Evolutionary conservation across 2,888 invertebrate species (phyloP).

Genomic region (Alsophila aescularia): DNA sequence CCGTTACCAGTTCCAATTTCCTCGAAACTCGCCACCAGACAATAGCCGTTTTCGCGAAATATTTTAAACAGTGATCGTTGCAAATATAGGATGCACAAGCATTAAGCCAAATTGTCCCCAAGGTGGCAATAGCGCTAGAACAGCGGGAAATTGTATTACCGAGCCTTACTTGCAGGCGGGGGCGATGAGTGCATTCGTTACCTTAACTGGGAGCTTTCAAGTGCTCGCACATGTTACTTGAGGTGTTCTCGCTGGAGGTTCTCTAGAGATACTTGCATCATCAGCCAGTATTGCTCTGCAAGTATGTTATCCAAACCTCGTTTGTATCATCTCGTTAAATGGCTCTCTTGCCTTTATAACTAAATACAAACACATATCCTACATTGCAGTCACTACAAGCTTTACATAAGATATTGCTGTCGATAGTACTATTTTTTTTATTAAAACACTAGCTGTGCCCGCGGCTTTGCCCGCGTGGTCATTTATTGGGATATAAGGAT

Average conservation of each 20-base stretch:
- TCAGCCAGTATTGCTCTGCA: constrained; percentile 14
- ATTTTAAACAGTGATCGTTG: constrained; percentile 64
- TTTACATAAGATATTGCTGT: constrained; percentile 22
- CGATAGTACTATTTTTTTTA: background rate
- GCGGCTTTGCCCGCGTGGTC: no score
- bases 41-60: constrained; percentile 47
- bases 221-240: constrained; percentile 52
- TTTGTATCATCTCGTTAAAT: constrained; percentile 26
- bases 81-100: constrained; percentile 58
- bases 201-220: constrained; percentile 61
- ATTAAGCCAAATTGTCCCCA: constrained; percentile 78
- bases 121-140: constrained; percentile 70
- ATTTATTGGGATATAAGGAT: no score
- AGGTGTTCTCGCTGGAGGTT: constrained; percentile 30
- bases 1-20: constrained; percentile 43
- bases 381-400: background rate
- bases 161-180: constrained; percentile 58
- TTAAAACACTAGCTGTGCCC: no score
- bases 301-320: constrained; percentile 39
- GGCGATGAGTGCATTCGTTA: constrained; percentile 78
- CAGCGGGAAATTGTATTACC: constrained; percentile 78
- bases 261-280: constrained; percentile 21
- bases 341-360: background rate
- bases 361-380: constrained; percentile 1
- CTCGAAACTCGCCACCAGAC: constrained; percentile 34